Evolutionary conservation across 1,140 invertebrate genomes (phyloP).

Genomic region (Spodoptera frugiperda): DNA sequence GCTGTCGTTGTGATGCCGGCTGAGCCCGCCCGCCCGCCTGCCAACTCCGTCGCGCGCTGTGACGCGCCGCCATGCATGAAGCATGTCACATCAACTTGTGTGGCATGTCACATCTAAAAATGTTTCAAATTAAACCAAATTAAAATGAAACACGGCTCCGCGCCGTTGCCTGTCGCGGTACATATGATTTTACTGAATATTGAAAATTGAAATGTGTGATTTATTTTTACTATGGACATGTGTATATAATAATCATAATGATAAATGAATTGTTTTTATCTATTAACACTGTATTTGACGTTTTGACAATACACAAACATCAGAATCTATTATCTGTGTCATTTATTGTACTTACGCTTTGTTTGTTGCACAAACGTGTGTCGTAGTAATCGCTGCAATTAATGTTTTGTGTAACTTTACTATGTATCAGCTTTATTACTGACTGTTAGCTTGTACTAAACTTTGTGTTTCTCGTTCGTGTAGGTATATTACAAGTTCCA

Average conservation of each 20-base stretch:
- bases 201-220: conserved; percentile 59
- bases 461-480: conserved; percentile 25
- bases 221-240: conserved; percentile 53
- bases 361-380: conserved; percentile 46
- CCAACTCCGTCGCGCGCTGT: conserved; percentile 7
- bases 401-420: conserved; percentile 31
- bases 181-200: conserved; percentile 49
- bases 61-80: neutral
- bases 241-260: conserved; percentile 66
- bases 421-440: conserved; percentile 36
- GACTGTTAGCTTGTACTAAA: conserved; percentile 40
- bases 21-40: conserved; percentile 22
- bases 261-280: conserved; percentile 51
- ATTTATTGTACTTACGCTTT: conserved; percentile 63
- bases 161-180: neutral
- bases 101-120: no score
- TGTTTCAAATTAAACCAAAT: conserved; percentile 21
- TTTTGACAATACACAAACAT: conserved; percentile 51
- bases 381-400: conserved; percentile 41
- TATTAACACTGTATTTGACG: conserved; percentile 47
- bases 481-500: conserved; percentile 21
- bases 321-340: conserved; percentile 42
- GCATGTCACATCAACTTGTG: neutral
- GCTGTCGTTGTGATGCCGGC: conserved; percentile 89
- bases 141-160: neutral